Percentiles rank a stretch among this genome's conserved stretches.
phyloP scores from a whole-genome alignment of 2,113 vertebrate species.

The Hepsetus odoe region DNA sequence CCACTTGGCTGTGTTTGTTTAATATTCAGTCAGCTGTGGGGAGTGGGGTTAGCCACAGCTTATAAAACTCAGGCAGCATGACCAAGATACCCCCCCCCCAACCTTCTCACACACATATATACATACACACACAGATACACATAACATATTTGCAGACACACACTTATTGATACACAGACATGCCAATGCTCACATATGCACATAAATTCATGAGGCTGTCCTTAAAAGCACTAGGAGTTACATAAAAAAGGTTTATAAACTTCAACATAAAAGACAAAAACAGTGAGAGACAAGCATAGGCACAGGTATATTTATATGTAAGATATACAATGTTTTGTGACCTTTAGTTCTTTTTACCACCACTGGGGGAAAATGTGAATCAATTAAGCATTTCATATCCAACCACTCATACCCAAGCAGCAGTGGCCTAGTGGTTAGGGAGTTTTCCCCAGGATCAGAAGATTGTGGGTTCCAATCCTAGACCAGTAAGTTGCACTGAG shows the following conservation, averaged over 20 bases:
- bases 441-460: no score
- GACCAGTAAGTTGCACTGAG: no score
- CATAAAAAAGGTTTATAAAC: constrained; percentile 28
- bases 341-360: no score
- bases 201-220: constrained; percentile 22
- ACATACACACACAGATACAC: constrained; percentile 48
- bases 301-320: neutral
- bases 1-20: constrained; percentile 80
- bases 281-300: neutral
- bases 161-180: constrained; percentile 20
- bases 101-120: constrained; percentile 34
- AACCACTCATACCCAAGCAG: no score
- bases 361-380: no score
- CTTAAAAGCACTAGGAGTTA: constrained; percentile 19
- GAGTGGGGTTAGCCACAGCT: constrained; percentile 78
- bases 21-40: constrained; percentile 79
- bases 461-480: no score
- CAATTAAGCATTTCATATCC: no score
- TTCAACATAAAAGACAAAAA: neutral
- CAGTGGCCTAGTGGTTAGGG: no score
- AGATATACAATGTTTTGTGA: no score
- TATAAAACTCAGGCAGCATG: constrained; percentile 77
- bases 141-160: constrained; percentile 30
- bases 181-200: constrained; percentile 22
- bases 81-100: constrained; percentile 64